A percentile compares a stretch with the other conserved stretches of the same genome.
Evolutionary conservation across 1,140 invertebrate genomes (phyloP).

Genomic region (Macrotrachela quadricornifera): DNA sequence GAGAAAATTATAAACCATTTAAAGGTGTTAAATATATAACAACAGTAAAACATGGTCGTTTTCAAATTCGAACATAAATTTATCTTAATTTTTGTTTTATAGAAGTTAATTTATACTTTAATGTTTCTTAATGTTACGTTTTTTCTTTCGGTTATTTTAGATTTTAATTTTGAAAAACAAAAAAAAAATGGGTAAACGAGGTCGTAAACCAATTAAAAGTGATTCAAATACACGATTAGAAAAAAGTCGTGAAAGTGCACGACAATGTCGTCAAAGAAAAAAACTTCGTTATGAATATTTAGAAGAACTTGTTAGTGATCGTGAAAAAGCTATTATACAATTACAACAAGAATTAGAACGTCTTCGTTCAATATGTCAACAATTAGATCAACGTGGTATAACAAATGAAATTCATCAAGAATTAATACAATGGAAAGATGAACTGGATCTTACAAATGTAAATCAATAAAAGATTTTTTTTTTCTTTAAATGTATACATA

Average conservation of each 20-base stretch:
- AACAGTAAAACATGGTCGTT: slow-evolving; percentile 63
- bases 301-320: slow-evolving; percentile 72
- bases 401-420: slow-evolving; percentile 1
- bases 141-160: no score
- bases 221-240: slow-evolving; percentile 85
- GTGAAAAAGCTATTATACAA: slow-evolving; percentile 74
- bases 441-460: no score
- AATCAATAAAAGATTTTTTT: no score
- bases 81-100: no score
- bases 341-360: slow-evolving; percentile 54
- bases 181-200: slow-evolving; percentile 7
- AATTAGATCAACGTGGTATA: background rate
- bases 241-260: slow-evolving; percentile 77
- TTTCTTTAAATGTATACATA: no score
- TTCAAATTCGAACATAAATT: slow-evolving; percentile 73
- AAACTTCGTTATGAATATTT: slow-evolving; percentile 89
- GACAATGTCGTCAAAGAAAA: slow-evolving; percentile 84
- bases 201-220: slow-evolving; percentile 43
- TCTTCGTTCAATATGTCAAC: slow-evolving; percentile 4
- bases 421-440: background rate
- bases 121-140: no score
- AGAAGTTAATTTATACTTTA: no score
- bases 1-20: slow-evolving; percentile 82
- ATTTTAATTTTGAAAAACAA: no score
- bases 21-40: slow-evolving; percentile 99